Conservation (phyloP, 1,140 invertebrate species). For the Belonocnema kinseyi region DNA sequence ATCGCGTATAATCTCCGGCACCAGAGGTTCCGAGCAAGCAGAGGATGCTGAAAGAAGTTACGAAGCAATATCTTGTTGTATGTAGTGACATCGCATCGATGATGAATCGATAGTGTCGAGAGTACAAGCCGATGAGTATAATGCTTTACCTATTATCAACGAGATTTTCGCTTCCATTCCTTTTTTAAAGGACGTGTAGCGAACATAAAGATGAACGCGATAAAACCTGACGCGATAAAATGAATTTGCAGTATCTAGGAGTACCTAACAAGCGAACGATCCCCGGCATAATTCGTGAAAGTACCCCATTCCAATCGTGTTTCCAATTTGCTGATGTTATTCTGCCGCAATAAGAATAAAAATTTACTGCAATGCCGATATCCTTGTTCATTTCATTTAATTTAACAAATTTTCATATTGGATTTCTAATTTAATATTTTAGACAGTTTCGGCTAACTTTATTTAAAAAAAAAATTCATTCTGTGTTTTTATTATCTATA, state of each 20-base stretch:
- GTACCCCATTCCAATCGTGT: no score
- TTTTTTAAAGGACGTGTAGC: slow-evolving; percentile 2
- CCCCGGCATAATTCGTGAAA: not conserved
- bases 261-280: not conserved
- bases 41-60: slow-evolving; percentile 17
- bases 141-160: slow-evolving; percentile 16
- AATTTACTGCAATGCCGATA: no score
- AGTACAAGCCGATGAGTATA: not conserved
- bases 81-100: slow-evolving; percentile 1
- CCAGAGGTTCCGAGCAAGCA: not conserved
- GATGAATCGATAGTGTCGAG: slow-evolving; percentile 7
- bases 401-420: no score
- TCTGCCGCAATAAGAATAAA: no score
- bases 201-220: slow-evolving; percentile 12
- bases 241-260: not conserved
- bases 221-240: slow-evolving; percentile 9
- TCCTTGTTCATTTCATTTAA: no score
- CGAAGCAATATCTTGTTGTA: slow-evolving; percentile 28
- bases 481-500: no score
- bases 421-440: no score
- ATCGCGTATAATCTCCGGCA: slow-evolving; percentile 6
- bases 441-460: no score
- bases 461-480: no score
- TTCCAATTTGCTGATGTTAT: no score
- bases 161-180: slow-evolving; percentile 12